Evolutionary conservation across 1,140 invertebrate species (phyloP).

Genomic region (Conus ventricosus): DNA sequence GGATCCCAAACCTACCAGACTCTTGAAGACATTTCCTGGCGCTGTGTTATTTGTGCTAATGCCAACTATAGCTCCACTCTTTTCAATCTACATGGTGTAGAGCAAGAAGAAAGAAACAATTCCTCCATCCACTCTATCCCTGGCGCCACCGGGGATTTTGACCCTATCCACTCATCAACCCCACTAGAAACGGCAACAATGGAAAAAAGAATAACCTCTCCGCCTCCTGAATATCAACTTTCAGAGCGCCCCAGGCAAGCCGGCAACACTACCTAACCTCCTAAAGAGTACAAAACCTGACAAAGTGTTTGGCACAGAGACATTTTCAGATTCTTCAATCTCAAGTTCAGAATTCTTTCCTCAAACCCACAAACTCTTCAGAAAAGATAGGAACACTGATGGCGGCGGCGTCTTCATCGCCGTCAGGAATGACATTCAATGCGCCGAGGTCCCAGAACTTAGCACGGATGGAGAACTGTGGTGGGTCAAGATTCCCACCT

Average conservation of each 20-base stretch:
- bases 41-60: slow-evolving; percentile 38
- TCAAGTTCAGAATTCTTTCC: slow-evolving; percentile 42
- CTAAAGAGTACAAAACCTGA: background rate
- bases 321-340: slow-evolving; percentile 37
- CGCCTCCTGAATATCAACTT: slow-evolving; percentile 47
- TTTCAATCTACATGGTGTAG: slow-evolving; percentile 14
- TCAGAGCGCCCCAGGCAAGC: slow-evolving; percentile 35
- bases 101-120: slow-evolving; percentile 30
- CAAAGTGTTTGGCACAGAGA: slow-evolving; percentile 46
- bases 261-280: too few species aligned
- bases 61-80: slow-evolving; percentile 41
- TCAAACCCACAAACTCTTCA: slow-evolving; percentile 37
- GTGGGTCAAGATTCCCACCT: too few species aligned
- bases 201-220: slow-evolving; percentile 35
- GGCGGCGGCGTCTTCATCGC: too few species aligned
- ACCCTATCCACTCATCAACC: slow-evolving; percentile 45
- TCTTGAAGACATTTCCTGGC: background rate
- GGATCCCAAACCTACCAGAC: slow-evolving; percentile 42
- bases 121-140: slow-evolving; percentile 21
- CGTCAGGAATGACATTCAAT: too few species aligned
- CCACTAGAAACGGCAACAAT: slow-evolving; percentile 27
- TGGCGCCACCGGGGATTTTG: background rate
- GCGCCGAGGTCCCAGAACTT: too few species aligned
- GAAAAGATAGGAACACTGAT: slow-evolving; percentile 33
- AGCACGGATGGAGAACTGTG: too few species aligned